Conservation (phyloP, 2,113 vertebrate species). For the Leiothrix lutea region DNA sequence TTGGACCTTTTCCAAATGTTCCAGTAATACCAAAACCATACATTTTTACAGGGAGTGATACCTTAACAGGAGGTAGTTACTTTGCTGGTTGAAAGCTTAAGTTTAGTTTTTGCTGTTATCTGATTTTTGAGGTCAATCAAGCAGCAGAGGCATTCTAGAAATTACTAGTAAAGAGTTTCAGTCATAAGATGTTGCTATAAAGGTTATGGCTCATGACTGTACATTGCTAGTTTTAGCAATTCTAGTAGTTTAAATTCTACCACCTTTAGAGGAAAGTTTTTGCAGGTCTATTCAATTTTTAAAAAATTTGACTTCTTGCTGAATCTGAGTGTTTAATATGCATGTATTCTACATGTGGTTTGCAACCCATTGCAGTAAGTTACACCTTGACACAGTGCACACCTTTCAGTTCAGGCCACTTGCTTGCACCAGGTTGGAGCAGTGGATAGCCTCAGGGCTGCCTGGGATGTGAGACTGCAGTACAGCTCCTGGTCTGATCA, state of each 20-base stretch:
- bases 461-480: fast-evolving
- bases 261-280: neutral
- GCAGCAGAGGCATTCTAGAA: constrained; percentile 27
- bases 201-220: neutral
- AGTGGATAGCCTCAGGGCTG: fast-evolving
- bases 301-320: neutral
- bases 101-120: constrained; percentile 7
- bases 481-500: neutral
- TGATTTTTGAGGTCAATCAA: constrained; percentile 49
- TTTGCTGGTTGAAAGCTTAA: constrained; percentile 3
- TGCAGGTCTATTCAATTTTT: neutral
- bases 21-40: neutral
- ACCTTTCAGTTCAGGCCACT: neutral
- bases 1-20: neutral
- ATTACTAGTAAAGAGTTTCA: neutral
- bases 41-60: neutral
- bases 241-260: neutral
- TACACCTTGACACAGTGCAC: neutral
- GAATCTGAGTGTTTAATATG: neutral
- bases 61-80: neutral
- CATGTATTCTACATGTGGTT: fast-evolving
- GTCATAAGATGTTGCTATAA: neutral
- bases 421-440: neutral
- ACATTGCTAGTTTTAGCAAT: neutral
- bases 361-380: neutral